phyloP scores from a whole-genome alignment of 2,797 vertebrate species.

The Fistularia commersonii region DNA sequence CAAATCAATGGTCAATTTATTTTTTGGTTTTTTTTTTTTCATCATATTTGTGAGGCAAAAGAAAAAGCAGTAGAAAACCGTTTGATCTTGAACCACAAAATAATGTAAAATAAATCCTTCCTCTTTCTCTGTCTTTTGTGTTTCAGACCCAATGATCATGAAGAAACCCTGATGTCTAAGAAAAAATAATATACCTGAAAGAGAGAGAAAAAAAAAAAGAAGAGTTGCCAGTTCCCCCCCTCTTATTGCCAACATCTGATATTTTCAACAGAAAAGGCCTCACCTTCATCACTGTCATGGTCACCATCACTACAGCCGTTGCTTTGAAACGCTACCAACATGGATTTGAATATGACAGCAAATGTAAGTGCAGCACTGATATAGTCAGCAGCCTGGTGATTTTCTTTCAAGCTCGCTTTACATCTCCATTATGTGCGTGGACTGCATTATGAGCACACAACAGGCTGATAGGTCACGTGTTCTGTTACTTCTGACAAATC shows the following conservation, averaged over 20 bases:
- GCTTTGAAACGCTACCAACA: constrained; percentile 21
- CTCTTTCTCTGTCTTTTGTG: constrained; percentile 2
- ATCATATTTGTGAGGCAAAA: too few species aligned
- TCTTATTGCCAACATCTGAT: constrained; percentile 6
- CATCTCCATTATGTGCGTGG: constrained; percentile 2
- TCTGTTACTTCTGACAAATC: constrained; percentile 11
- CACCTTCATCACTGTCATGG: constrained; percentile 6
- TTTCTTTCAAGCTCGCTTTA: not conserved
- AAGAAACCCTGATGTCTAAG: constrained; percentile 15
- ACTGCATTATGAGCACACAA: constrained; percentile 24
- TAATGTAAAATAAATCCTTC: constrained; percentile 9
- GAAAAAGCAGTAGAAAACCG: not conserved
- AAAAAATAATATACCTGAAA: too few species aligned
- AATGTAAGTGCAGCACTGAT: constrained; percentile 9
- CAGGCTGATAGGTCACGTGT: constrained; percentile 7
- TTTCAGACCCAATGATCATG: constrained; percentile 51
- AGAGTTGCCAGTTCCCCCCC: constrained; percentile 22
- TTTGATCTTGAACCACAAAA: not conserved
- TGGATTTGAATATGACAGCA: constrained; percentile 25
- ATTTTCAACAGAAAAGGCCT: constrained; percentile 4
- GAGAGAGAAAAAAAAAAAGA: constrained; percentile 2
- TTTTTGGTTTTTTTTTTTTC: too few species aligned
- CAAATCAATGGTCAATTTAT: too few species aligned
- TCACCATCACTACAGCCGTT: constrained; percentile 2
- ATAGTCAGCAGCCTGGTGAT: constrained; percentile 10